A percentile compares a stretch with the other conserved stretches of the same genome.
phyloP scores from a whole-genome alignment of 2,888 invertebrate genomes.

The Dicroscelio sp. region DNA sequence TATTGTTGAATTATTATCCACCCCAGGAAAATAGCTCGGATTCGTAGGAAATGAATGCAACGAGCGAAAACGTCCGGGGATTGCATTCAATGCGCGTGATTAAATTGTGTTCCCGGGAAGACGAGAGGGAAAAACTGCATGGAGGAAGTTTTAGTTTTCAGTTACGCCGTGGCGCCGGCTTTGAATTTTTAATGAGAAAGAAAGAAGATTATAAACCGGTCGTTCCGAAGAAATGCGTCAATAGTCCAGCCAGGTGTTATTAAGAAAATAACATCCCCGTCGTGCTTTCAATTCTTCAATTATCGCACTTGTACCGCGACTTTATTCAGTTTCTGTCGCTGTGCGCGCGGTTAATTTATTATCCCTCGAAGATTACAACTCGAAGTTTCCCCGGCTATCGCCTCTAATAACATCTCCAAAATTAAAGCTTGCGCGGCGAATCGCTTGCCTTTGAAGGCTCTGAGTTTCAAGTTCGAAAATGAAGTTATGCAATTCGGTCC shows the following conservation, averaged over 20 bases:
- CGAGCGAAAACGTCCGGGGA: constrained; percentile 3
- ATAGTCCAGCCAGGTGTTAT: not conserved
- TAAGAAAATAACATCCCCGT: too few relatives aligned
- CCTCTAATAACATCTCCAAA: too few relatives aligned
- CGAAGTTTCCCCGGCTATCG: too few relatives aligned
- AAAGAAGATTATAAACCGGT: not conserved
- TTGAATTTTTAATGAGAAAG: not conserved
- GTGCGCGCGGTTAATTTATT: too few relatives aligned
- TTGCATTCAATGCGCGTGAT: constrained; percentile 45
- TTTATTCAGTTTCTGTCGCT: too few relatives aligned
- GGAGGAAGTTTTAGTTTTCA: constrained; percentile 11
- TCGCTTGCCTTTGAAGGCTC: too few relatives aligned
- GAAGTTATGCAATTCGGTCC: too few relatives aligned
- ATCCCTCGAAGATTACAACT: too few relatives aligned
- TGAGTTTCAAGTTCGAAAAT: too few relatives aligned
- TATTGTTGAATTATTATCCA: constrained; percentile 54
- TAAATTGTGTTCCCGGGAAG: constrained; percentile 40
- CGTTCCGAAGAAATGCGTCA: not conserved
- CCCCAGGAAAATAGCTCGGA: constrained; percentile 15
- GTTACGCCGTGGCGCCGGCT: not conserved
- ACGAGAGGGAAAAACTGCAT: constrained; percentile 27
- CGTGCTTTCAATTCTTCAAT: too few relatives aligned
- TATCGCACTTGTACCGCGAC: too few relatives aligned
- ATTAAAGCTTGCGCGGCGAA: too few relatives aligned
- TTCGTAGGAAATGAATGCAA: constrained; percentile 36